Evolutionary conservation across 1,140 invertebrate genomes (phyloP).

Genomic region (Sycophila sp.): DNA sequence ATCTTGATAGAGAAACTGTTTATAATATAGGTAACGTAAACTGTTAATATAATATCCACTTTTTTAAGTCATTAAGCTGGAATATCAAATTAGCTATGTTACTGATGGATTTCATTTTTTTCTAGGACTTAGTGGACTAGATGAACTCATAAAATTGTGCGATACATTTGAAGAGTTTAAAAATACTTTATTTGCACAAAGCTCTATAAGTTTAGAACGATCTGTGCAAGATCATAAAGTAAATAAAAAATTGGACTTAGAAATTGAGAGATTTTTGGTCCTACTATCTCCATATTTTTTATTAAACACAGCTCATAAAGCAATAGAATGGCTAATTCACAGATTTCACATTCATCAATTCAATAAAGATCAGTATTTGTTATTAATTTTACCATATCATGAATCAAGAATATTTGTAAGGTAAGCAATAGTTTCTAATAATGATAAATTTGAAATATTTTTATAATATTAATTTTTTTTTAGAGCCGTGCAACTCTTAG

Average conservation of each 20-base stretch:
- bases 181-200: slow-evolving; percentile 78
- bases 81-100: background rate
- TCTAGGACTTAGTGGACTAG: slow-evolving; percentile 77
- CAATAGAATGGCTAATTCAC: slow-evolving; percentile 92
- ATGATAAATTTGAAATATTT: slow-evolving; percentile 3
- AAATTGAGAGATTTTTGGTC: slow-evolving; percentile 83
- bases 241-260: slow-evolving; percentile 80
- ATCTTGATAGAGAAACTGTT: slow-evolving; percentile 83
- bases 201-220: slow-evolving; percentile 81
- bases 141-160: slow-evolving; percentile 82
- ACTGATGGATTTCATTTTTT: slow-evolving; percentile 33
- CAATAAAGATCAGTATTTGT: slow-evolving; percentile 83
- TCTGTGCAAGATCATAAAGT: slow-evolving; percentile 77
- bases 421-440: too few relatives aligned
- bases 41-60: background rate
- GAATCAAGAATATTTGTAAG: slow-evolving; percentile 89
- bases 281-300: slow-evolving; percentile 88
- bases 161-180: slow-evolving; percentile 78
- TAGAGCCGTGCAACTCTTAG: slow-evolving; percentile 78
- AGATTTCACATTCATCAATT: slow-evolving; percentile 89
- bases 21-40: slow-evolving; percentile 78
- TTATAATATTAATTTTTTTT: slow-evolving; percentile 22
- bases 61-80: background rate
- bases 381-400: slow-evolving; percentile 89
- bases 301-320: slow-evolving; percentile 84